These are phyloP conservation scores for Onychomys arenicola DNA, from an alignment of 2,797 vertebrate genomes.

Conservation along the genomic window DNA sequence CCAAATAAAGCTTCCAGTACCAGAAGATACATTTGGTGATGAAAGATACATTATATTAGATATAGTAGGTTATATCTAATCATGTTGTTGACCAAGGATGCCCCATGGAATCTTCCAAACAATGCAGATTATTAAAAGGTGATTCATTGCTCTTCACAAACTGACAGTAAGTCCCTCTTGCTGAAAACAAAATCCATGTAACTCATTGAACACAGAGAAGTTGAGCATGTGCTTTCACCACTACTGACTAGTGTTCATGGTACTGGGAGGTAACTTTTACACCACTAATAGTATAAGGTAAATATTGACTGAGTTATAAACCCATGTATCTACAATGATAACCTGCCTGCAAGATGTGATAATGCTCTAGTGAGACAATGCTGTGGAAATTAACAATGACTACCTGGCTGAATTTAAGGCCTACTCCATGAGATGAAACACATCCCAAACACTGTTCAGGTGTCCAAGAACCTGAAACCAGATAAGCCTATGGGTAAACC, in stretches of 20 bases:
- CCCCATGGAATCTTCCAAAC: neutral
- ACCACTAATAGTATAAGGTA: neutral
- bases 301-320: neutral
- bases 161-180: neutral
- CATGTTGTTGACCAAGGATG: neutral
- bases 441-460: neutral
- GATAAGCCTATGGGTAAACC: neutral
- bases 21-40: too few relatives aligned
- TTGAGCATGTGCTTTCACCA: neutral
- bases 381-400: neutral
- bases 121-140: neutral
- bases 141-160: neutral
- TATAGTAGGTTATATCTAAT: neutral
- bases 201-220: neutral
- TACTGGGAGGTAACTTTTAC: neutral
- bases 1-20: neutral
- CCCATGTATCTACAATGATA: neutral
- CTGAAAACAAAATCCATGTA: neutral
- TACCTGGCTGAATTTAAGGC: neutral
- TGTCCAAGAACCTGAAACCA: neutral
- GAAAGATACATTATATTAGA: too few relatives aligned
- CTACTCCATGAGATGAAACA: neutral
- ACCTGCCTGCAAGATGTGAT: neutral
- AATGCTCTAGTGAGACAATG: neutral
- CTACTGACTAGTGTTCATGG: neutral